Percentiles rank a stretch among this genome's conserved stretches.
Conservation (phyloP, 30 jellyfish, hydroid and myxozoan species). For the Nemopilema nomurai region DNA sequence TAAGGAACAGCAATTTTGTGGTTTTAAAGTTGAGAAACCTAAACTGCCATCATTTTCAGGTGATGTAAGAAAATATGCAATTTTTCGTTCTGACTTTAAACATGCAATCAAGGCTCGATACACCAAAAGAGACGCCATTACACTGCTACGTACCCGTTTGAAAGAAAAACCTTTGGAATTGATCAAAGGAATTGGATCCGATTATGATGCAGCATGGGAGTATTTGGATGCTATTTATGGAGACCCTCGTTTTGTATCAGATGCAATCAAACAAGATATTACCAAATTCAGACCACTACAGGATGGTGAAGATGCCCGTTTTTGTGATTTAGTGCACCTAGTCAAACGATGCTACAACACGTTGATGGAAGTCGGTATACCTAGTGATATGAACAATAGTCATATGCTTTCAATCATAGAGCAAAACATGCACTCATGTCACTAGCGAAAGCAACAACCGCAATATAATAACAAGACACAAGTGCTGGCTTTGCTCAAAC, state of each 20-base stretch:
- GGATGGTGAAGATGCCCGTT: slow-evolving; percentile 74
- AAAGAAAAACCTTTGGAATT: slow-evolving; percentile 64
- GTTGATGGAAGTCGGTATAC: slow-evolving; percentile 60
- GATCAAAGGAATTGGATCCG: slow-evolving; percentile 60
- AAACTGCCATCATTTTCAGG: slow-evolving; percentile 66
- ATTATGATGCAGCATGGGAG: slow-evolving; percentile 73
- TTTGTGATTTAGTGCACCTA: slow-evolving; percentile 64
- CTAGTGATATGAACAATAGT: slow-evolving; percentile 69
- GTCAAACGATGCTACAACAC: slow-evolving; percentile 64
- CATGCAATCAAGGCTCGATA: slow-evolving; percentile 61
- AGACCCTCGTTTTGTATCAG: slow-evolving; percentile 65
- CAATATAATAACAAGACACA: slow-evolving; percentile 34
- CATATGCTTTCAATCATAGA: slow-evolving; percentile 67
- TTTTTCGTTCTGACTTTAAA: slow-evolving; percentile 49
- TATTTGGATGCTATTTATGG: slow-evolving; percentile 73
- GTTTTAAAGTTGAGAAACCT: slow-evolving; percentile 55
- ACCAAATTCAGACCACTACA: slow-evolving; percentile 53
- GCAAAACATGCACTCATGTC: slow-evolving; percentile 63
- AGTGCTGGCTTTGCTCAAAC: slow-evolving; percentile 64
- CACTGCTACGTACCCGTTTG: slow-evolving; percentile 50
- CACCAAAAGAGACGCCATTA: slow-evolving; percentile 57
- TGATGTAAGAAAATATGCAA: slow-evolving; percentile 65
- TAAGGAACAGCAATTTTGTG: slow-evolving; percentile 42
- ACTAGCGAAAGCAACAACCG: slow-evolving; percentile 55
- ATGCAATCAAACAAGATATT: slow-evolving; percentile 69